These are phyloP conservation scores for Steatornis caripensis DNA, from an alignment of 2,113 vertebrate species.

Conservation along the genomic window DNA sequence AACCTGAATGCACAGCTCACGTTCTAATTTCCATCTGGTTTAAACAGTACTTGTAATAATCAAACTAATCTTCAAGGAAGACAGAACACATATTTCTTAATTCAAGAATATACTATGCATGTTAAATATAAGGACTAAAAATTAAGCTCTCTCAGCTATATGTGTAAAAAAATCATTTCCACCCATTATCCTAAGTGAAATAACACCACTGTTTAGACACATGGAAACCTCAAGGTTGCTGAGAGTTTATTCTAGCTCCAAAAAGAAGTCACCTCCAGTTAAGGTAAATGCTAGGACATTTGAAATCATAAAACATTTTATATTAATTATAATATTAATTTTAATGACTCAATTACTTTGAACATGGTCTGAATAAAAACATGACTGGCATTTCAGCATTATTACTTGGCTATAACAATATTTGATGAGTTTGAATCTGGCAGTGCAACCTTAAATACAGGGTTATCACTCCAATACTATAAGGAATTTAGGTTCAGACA, in stretches of 20 bases:
- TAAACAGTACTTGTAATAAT: neutral
- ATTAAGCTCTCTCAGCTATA: neutral
- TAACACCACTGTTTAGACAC: neutral
- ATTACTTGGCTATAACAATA: neutral
- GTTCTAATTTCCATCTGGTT: neutral
- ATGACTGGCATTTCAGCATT: neutral
- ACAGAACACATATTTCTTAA: neutral
- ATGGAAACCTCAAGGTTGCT: neutral
- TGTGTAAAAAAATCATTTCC: neutral
- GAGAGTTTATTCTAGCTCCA: neutral
- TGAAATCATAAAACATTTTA: neutral
- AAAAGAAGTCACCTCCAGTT: neutral
- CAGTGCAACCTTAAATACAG: neutral
- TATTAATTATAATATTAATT: neutral
- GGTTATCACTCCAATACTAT: neutral
- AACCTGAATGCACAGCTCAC: neutral
- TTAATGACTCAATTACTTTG: neutral
- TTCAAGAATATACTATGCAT: neutral
- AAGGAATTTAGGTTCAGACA: neutral
- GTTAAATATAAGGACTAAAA: neutral
- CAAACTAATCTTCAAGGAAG: neutral
- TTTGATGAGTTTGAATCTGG: neutral
- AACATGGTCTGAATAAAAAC: neutral
- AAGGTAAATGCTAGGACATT: neutral
- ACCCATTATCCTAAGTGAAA: neutral